These are phyloP conservation scores for Microplitis mediator DNA, from an alignment of 1,140 invertebrate genomes.

Conservation along the genomic window DNA sequence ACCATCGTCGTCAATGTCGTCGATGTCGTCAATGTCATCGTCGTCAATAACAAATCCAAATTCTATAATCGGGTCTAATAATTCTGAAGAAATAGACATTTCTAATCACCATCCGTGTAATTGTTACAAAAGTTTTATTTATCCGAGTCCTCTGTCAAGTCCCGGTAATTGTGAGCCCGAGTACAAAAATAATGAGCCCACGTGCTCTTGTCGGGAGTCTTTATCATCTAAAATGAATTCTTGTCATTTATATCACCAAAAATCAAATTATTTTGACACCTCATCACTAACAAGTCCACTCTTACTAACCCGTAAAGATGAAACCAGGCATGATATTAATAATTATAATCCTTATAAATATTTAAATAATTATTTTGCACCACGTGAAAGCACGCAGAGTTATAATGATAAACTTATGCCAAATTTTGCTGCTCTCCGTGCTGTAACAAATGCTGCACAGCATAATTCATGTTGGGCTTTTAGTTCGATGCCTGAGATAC, in stretches of 20 bases:
- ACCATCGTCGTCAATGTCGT: constrained; percentile 23
- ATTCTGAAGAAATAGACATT: constrained; percentile 21
- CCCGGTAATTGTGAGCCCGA: background rate
- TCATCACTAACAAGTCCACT: constrained; percentile 27
- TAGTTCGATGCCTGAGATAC: constrained; percentile 56
- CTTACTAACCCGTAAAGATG: constrained; percentile 34
- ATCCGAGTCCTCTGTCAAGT: constrained; percentile 8
- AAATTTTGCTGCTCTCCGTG: constrained; percentile 34
- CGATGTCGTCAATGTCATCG: constrained; percentile 42
- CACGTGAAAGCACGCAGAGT: constrained; percentile 29
- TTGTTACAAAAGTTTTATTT: constrained; percentile 9
- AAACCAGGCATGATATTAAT: constrained; percentile 34
- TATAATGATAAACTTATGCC: constrained; percentile 27
- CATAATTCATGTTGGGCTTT: constrained; percentile 59
- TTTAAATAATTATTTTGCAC: constrained; percentile 46
- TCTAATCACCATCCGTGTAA: constrained; percentile 37
- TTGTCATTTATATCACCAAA: background rate
- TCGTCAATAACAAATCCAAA: constrained; percentile 12
- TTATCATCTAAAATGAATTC: background rate
- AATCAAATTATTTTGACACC: constrained; percentile 21
- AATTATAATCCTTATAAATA: constrained; percentile 15
- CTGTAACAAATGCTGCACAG: constrained; percentile 41
- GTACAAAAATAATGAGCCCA: background rate
- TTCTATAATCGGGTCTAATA: too few relatives aligned
- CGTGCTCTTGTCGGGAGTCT: constrained; percentile 3